phyloP scores from a whole-genome alignment of 2,797 vertebrate species.

The Paguma larvata region DNA sequence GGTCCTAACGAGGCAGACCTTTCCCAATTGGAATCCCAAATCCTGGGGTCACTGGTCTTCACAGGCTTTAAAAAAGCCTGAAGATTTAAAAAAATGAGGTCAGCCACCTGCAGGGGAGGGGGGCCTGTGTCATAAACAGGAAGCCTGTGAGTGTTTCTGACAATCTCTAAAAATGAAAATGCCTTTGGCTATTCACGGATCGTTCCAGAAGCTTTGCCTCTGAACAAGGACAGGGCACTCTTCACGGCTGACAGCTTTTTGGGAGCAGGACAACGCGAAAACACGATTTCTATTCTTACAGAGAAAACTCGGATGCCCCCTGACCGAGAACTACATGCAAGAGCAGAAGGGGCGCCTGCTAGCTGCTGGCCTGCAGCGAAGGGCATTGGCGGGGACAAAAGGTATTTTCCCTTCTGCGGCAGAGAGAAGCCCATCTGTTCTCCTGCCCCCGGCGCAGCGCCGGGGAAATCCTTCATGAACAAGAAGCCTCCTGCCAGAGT shows the following conservation, averaged over 20 bases:
- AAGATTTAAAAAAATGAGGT: constrained; percentile 13
- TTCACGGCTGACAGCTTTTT: constrained; percentile 57
- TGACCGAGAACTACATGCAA: neutral
- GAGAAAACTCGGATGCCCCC: neutral
- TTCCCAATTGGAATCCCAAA: neutral
- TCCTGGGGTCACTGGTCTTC: neutral
- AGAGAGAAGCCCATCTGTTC: constrained; percentile 84
- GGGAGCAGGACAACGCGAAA: neutral
- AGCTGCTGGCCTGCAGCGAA: constrained; percentile 65
- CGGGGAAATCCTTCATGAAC: constrained; percentile 85
- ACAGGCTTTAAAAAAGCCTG: neutral
- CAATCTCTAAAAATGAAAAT: constrained; percentile 47
- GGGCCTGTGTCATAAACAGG: neutral
- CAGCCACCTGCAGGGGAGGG: neutral
- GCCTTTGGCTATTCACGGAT: neutral
- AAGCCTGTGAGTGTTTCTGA: constrained; percentile 16
- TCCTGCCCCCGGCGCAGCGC: constrained; percentile 67
- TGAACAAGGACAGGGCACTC: constrained; percentile 38
- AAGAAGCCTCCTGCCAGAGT: constrained; percentile 77
- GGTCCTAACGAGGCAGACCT: neutral
- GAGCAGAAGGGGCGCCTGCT: constrained; percentile 36
- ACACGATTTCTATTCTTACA: constrained; percentile 44
- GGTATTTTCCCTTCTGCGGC: constrained; percentile 84
- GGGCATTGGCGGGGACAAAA: constrained; percentile 80
- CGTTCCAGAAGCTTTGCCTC: neutral